phyloP scores from a whole-genome alignment of 1,140 invertebrate species.

The Ephestia elutella region DNA sequence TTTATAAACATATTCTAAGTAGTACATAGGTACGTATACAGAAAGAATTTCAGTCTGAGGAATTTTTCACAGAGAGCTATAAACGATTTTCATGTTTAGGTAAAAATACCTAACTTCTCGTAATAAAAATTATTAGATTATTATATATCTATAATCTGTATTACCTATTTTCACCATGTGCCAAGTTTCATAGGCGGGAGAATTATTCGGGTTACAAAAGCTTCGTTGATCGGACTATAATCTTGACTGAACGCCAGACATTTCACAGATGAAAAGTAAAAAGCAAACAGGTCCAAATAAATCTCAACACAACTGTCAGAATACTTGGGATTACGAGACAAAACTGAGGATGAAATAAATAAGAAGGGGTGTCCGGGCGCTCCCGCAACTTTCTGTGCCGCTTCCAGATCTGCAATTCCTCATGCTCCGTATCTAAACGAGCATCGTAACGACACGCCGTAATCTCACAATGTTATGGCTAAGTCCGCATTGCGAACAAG shows the following conservation, averaged over 20 bases:
- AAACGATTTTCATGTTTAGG: no score
- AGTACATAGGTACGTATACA: no score
- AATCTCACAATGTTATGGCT: conserved; percentile 60
- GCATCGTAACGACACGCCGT: conserved; percentile 68
- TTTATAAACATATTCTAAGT: no score
- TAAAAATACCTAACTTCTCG: no score
- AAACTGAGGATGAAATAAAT: conserved; percentile 16
- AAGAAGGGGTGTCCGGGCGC: conserved; percentile 17
- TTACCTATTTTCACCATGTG: no score
- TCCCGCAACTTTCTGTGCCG: conserved; percentile 25
- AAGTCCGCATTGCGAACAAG: conserved; percentile 22
- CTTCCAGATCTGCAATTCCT: conserved; percentile 66
- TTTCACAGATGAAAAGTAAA: not conserved
- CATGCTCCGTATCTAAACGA: conserved; percentile 69
- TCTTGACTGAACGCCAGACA: not conserved
- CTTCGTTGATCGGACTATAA: not conserved
- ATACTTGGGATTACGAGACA: conserved; percentile 6
- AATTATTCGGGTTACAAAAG: no score
- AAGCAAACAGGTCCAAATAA: not conserved
- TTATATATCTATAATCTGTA: no score
- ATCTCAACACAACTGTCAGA: not conserved
- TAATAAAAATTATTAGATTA: no score
- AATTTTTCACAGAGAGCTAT: no score
- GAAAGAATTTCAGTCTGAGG: no score
- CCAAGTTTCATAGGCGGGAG: no score